Conservation (phyloP, 2,888 invertebrate species). For the Scaptomyza parva region DNA sequence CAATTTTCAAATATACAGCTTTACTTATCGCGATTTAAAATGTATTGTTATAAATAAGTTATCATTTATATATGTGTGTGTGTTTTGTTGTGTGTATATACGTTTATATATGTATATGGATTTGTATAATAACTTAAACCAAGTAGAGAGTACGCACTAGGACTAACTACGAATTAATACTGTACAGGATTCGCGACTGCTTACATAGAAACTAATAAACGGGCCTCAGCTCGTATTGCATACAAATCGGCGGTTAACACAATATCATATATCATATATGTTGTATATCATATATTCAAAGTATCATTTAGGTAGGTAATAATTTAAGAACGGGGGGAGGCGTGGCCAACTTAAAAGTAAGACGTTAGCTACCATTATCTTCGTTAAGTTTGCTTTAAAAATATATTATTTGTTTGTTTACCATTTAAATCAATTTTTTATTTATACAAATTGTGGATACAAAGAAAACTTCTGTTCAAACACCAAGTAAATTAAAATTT, state of each 20-base stretch:
- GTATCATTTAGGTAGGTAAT: slow-evolving; percentile 18
- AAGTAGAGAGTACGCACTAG: slow-evolving; percentile 44
- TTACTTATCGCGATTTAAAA: slow-evolving; percentile 21
- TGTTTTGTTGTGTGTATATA: slow-evolving; percentile 2
- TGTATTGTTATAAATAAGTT: not conserved
- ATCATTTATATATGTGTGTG: slow-evolving; percentile 20
- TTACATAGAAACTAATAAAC: slow-evolving; percentile 45
- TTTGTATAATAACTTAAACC: slow-evolving; percentile 27
- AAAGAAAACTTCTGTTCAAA: slow-evolving; percentile 3
- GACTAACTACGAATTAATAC: slow-evolving; percentile 76
- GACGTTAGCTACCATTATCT: slow-evolving; percentile 84
- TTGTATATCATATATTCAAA: slow-evolving; percentile 1
- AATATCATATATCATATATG: slow-evolving; percentile 28
- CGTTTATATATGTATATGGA: slow-evolving; percentile 22
- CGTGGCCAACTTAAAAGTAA: slow-evolving; percentile 80
- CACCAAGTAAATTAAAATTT: slow-evolving; percentile 4
- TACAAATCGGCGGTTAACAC: slow-evolving; percentile 60
- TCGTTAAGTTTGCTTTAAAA: slow-evolving; percentile 9
- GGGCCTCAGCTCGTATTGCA: slow-evolving; percentile 43
- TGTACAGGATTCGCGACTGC: slow-evolving; percentile 66
- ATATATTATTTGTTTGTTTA: not conserved
- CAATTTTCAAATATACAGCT: slow-evolving; percentile 58
- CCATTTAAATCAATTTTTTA: not conserved
- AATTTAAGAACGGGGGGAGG: slow-evolving; percentile 30
- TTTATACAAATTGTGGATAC: slow-evolving; percentile 17